phyloP scores from a whole-genome alignment of 2,113 vertebrate species.

The Ciconia boyciana region DNA sequence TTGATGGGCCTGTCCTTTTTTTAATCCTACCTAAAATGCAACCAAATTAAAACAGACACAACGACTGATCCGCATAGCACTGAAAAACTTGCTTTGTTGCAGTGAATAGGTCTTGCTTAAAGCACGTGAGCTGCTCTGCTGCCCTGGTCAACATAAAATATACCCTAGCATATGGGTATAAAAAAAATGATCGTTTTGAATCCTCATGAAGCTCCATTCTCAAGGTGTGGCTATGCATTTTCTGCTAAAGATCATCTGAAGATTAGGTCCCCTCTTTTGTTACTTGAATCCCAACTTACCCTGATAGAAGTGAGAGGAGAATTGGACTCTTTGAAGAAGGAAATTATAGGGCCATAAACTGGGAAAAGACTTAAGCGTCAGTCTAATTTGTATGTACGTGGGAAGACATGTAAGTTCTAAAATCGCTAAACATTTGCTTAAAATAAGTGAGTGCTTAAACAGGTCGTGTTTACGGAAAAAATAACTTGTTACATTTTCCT shows the following conservation, averaged over 20 bases:
- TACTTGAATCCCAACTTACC: neutral
- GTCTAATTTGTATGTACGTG: neutral
- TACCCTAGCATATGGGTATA: neutral
- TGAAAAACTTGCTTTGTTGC: neutral
- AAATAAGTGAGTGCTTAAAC: neutral
- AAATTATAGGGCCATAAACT: neutral
- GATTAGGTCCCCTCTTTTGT: neutral
- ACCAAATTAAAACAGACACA: neutral
- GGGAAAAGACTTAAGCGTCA: neutral
- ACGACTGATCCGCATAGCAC: neutral
- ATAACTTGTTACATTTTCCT: neutral
- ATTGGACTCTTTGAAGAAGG: neutral
- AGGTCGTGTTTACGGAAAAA: neutral
- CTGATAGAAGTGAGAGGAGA: neutral
- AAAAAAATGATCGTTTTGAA: conserved; percentile 10
- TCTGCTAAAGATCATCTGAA: neutral
- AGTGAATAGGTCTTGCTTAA: neutral
- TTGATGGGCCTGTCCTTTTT: neutral
- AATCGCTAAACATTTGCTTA: neutral
- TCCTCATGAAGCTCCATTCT: neutral
- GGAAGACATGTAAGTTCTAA: neutral
- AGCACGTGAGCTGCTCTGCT: neutral
- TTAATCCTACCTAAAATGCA: neutral
- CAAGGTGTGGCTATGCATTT: conserved; percentile 5
- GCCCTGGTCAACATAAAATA: neutral